phyloP scores from a whole-genome alignment of 1,140 invertebrate species.

The Drosophila dunni region DNA sequence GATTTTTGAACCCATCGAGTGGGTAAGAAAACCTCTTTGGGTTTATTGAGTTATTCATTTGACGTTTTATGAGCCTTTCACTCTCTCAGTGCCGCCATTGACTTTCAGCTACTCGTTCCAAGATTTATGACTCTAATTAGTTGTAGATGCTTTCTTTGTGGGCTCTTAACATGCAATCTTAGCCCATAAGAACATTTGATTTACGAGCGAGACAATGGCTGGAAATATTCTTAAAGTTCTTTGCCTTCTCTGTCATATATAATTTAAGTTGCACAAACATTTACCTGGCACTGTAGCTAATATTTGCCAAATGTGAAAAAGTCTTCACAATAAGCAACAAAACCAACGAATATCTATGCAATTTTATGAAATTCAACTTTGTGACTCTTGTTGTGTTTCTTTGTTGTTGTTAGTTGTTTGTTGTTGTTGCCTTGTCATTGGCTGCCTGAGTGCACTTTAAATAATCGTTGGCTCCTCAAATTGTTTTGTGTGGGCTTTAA shows the following conservation, averaged over 20 bases:
- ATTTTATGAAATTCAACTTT: slow-evolving; percentile 72
- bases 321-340: too few relatives aligned
- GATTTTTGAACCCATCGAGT: slow-evolving; percentile 59
- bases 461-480: slow-evolving; percentile 78
- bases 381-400: slow-evolving; percentile 66
- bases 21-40: background rate
- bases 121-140: slow-evolving; percentile 77
- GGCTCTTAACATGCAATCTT: slow-evolving; percentile 55
- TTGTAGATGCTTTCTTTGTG: slow-evolving; percentile 56
- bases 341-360: slow-evolving; percentile 37
- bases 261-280: background rate
- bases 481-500: slow-evolving; percentile 59
- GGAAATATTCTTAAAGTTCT: background rate
- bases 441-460: slow-evolving; percentile 78
- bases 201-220: slow-evolving; percentile 26
- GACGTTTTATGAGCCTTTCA: slow-evolving; percentile 9
- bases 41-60: slow-evolving; percentile 20
- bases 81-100: background rate
- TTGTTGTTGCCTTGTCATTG: slow-evolving; percentile 71
- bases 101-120: slow-evolving; percentile 5
- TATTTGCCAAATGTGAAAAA: slow-evolving; percentile 30
- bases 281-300: background rate
- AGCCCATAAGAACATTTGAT: slow-evolving; percentile 33
- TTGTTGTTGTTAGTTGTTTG: slow-evolving; percentile 10
- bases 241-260: too few relatives aligned